Evolutionary conservation across 2,797 vertebrate genomes (phyloP).

Genomic region (Loriculus beryllinus): DNA sequence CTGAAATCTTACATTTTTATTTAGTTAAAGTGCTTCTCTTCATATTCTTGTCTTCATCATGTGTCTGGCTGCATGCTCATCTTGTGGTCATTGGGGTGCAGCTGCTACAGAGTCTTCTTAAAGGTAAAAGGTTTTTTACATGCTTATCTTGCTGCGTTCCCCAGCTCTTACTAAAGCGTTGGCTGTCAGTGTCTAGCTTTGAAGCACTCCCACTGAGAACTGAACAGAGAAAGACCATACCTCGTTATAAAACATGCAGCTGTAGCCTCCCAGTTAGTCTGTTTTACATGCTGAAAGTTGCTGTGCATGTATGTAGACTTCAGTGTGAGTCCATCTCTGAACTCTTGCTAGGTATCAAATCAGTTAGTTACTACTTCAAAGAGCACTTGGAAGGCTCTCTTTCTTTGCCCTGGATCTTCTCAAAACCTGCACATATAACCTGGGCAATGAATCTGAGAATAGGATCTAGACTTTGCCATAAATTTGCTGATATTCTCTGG

Average conservation of each 20-base stretch:
- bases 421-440: background rate
- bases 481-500: background rate
- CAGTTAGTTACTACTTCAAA: background rate
- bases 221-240: background rate
- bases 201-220: background rate
- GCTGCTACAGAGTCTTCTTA: background rate
- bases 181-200: background rate
- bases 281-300: background rate
- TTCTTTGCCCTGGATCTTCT: background rate
- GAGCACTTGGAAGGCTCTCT: background rate
- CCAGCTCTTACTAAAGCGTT: background rate
- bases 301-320: background rate
- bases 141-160: background rate
- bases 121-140: background rate
- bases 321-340: background rate
- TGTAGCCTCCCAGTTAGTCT: background rate
- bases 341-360: background rate
- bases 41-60: background rate
- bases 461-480: background rate
- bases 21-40: background rate
- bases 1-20: background rate
- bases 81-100: background rate
- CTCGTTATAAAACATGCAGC: background rate
- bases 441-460: background rate
- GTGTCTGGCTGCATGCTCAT: fast-evolving